Percentiles rank a stretch among this genome's conserved stretches.
Conservation (phyloP, 2,888 invertebrate species). For the Linyphia triangularis region DNA sequence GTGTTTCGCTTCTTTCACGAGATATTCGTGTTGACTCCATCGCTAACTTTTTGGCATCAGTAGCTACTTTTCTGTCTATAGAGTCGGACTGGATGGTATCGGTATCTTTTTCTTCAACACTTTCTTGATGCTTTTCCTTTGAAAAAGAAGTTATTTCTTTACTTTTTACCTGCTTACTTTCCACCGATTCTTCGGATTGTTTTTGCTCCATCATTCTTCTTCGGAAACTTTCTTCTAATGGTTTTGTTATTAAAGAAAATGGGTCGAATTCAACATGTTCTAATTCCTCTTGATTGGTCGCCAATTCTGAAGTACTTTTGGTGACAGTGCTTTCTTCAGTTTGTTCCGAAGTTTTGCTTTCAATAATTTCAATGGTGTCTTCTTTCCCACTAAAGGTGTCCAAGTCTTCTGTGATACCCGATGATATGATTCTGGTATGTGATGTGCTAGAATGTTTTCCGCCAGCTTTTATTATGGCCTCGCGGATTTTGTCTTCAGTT, state of each 20-base stretch:
- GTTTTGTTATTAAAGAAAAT: conserved; percentile 68
- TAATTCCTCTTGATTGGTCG: conserved; percentile 27
- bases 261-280: conserved; percentile 54
- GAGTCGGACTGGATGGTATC: conserved; percentile 33
- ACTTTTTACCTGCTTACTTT: conserved; percentile 7
- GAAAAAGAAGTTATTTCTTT: conserved; percentile 10
- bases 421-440: conserved; percentile 52
- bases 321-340: conserved; percentile 2
- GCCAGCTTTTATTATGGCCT: conserved; percentile 61
- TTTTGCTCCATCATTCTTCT: conserved; percentile 42
- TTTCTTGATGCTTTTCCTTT: conserved; percentile 29
- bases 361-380: conserved; percentile 49
- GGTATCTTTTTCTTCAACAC: background rate
- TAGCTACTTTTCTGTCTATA: conserved; percentile 58
- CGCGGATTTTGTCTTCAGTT: conserved; percentile 61
- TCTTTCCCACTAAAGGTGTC: conserved; percentile 50
- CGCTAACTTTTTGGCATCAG: conserved; percentile 66
- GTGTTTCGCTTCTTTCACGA: conserved; percentile 21
- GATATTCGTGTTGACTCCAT: conserved; percentile 19
- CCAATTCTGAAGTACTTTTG: conserved; percentile 21
- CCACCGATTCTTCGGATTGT: background rate
- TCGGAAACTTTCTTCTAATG: conserved; percentile 64
- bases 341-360: conserved; percentile 5
- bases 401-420: conserved; percentile 61
- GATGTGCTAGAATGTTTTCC: conserved; percentile 30